These are phyloP conservation scores for Brachionus manjavacas DNA, from an alignment of 1,140 invertebrate species.

Conservation along the genomic window DNA sequence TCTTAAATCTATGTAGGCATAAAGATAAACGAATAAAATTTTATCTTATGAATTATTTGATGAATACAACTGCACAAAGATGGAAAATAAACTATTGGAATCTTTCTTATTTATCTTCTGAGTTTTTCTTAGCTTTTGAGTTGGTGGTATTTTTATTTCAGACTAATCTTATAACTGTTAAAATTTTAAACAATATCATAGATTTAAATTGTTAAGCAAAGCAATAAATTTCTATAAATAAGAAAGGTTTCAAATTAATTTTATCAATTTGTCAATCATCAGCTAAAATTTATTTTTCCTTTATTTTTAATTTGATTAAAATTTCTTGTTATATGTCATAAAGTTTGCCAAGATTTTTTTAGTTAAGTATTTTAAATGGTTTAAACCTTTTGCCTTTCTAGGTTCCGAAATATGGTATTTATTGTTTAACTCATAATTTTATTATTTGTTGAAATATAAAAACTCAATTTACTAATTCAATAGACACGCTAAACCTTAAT, in stretches of 20 bases:
- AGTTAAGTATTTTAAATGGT: not conserved
- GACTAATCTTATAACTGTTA: not conserved
- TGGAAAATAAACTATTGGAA: conserved; percentile 25
- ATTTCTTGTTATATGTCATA: not conserved
- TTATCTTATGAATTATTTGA: conserved; percentile 10
- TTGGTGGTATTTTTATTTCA: not conserved
- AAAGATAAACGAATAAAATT: conserved; percentile 18
- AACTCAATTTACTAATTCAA: not conserved
- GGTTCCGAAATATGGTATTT: not conserved
- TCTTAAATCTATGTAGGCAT: conserved; percentile 15
- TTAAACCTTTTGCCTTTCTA: not conserved
- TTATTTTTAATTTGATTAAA: not conserved
- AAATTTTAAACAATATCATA: not conserved
- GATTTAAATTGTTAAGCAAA: not conserved
- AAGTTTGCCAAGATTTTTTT: not conserved
- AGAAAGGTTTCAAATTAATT: not conserved
- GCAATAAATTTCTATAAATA: not conserved
- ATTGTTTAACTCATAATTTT: not conserved
- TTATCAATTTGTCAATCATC: not conserved
- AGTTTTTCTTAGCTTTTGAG: not conserved
- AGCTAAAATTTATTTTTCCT: not conserved
- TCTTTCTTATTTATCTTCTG: not conserved
- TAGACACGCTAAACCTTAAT: not conserved
- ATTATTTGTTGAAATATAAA: not conserved
- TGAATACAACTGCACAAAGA: not conserved